These are phyloP conservation scores for Phrynocephalus guinanensis DNA, from an alignment of 2,797 vertebrate species.

Conservation along the genomic window DNA sequence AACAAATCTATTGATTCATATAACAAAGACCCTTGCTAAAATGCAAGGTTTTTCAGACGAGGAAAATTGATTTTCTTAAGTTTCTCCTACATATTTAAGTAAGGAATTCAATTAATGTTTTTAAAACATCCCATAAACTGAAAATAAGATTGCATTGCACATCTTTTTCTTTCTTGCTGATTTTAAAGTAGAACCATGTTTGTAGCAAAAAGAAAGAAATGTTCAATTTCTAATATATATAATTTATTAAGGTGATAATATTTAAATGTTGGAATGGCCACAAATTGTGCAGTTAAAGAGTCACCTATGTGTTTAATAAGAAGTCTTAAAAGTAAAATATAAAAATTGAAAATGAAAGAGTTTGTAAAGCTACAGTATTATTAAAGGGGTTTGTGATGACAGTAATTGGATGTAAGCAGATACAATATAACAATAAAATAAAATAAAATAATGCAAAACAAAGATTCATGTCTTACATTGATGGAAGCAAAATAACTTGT, in stretches of 20 bases:
- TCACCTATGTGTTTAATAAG: neutral
- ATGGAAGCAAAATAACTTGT: too few species aligned
- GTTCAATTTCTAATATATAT: accelerated
- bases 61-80: conserved; percentile 82
- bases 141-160: conserved; percentile 55
- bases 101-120: conserved; percentile 55
- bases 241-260: neutral
- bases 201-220: conserved; percentile 15
- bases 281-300: neutral
- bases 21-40: conserved; percentile 71
- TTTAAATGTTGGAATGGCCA: neutral
- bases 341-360: neutral
- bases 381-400: neutral
- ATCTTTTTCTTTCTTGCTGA: conserved; percentile 31
- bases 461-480: accelerated
- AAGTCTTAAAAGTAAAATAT: neutral
- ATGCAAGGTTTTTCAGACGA: conserved; percentile 78
- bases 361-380: neutral
- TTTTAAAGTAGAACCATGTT: conserved; percentile 43
- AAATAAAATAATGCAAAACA: neutral
- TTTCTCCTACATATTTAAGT: conserved; percentile 57
- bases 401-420: neutral
- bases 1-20: conserved; percentile 85
- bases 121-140: conserved; percentile 51
- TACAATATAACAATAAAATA: accelerated